Percentiles rank a stretch among this genome's conserved stretches.
phyloP scores from a whole-genome alignment of 2,888 invertebrate genomes.

The Tetanocera ferruginea region DNA sequence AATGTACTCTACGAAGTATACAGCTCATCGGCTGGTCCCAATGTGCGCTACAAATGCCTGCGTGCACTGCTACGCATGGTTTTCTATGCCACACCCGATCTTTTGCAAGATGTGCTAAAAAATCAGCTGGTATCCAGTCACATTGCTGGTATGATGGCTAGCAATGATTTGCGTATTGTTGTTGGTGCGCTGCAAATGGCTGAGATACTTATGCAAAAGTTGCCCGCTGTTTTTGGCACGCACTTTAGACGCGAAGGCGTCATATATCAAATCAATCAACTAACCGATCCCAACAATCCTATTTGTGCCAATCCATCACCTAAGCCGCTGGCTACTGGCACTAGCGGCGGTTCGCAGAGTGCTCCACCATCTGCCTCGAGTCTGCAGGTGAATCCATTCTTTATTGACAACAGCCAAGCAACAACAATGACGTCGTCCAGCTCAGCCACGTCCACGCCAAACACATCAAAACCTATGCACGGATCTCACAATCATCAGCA shows the following conservation, averaged over 20 bases:
- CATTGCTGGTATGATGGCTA: conserved; percentile 98
- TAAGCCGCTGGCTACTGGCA: conserved; percentile 69
- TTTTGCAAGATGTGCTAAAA: conserved; percentile 82
- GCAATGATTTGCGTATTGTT: conserved; percentile 94
- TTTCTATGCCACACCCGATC: conserved; percentile 90
- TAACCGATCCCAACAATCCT: conserved; percentile 79
- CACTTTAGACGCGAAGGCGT: conserved; percentile 98
- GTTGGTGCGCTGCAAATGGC: conserved; percentile 98
- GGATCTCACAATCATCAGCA: conserved; percentile 47
- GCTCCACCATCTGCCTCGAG: conserved; percentile 66
- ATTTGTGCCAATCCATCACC: conserved; percentile 73
- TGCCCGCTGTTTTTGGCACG: conserved; percentile 94
- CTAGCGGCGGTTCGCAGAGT: conserved; percentile 62
- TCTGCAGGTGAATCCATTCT: conserved; percentile 65
- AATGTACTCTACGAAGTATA: conserved; percentile 98
- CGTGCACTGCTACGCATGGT: conserved; percentile 96
- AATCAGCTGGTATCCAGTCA: conserved; percentile 91
- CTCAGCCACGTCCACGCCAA: conserved; percentile 61
- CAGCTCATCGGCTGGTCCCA: conserved; percentile 97
- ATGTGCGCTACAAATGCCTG: conserved; percentile 96
- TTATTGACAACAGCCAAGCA: conserved; percentile 57
- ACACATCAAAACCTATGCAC: conserved; percentile 58
- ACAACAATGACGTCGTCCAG: conserved; percentile 48
- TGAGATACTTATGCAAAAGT: conserved; percentile 94
- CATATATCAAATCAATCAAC: conserved; percentile 85